Percentiles rank a stretch among this genome's conserved stretches.
Conservation (phyloP, 1,140 invertebrate species). For the Spodoptera frugiperda region DNA sequence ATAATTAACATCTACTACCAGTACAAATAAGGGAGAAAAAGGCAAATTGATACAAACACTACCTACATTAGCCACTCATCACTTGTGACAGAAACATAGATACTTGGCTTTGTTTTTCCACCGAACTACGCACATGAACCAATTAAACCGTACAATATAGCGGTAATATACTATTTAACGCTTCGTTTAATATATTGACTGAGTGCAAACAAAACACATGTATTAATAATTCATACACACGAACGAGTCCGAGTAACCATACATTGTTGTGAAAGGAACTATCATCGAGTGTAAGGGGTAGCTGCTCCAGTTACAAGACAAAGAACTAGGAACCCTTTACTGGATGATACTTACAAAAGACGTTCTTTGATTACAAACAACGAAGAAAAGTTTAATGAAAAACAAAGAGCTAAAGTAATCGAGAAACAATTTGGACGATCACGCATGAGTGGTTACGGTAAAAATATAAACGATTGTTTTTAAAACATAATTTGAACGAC, state of each 20-base stretch:
- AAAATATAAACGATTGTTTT: slow-evolving; percentile 86
- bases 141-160: slow-evolving; percentile 39
- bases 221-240: slow-evolving; percentile 42
- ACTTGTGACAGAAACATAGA: slow-evolving; percentile 12
- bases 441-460: slow-evolving; percentile 82
- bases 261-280: neutral
- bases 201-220: slow-evolving; percentile 36
- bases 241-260: slow-evolving; percentile 13
- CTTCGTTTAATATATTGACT: slow-evolving; percentile 40
- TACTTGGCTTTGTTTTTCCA: slow-evolving; percentile 27
- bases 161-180: slow-evolving; percentile 45
- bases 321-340: slow-evolving; percentile 22
- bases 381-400: slow-evolving; percentile 81
- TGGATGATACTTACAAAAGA: slow-evolving; percentile 40
- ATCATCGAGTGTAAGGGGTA: slow-evolving; percentile 17
- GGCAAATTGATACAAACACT: slow-evolving; percentile 20
- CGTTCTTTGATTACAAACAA: slow-evolving; percentile 57
- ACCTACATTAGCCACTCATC: neutral
- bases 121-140: neutral
- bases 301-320: neutral
- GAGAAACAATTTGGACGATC: slow-evolving; percentile 84
- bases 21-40: slow-evolving; percentile 12
- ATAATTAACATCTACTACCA: neutral
- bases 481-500: slow-evolving; percentile 85
- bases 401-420: slow-evolving; percentile 83